These are phyloP conservation scores for Calameuta filiformis DNA, from an alignment of 2,888 invertebrate species.

Conservation along the genomic window DNA sequence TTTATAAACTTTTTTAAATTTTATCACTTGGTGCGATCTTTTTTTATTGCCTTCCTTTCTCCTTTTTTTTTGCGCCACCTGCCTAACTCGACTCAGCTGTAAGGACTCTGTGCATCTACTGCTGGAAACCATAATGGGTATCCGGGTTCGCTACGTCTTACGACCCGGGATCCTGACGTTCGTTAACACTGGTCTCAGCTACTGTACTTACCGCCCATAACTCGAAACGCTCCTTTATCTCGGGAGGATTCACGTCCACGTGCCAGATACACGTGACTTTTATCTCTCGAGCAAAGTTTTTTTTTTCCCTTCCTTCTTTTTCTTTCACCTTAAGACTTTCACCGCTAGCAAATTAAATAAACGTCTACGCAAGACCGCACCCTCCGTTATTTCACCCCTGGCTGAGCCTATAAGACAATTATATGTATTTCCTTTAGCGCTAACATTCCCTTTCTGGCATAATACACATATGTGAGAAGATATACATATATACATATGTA, in stretches of 20 bases:
- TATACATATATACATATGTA: not conserved
- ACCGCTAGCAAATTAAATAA: slow-evolving; percentile 10
- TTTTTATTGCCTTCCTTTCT: no score
- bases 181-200: not conserved
- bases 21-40: not conserved
- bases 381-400: not conserved
- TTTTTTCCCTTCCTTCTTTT: not conserved
- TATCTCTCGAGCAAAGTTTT: slow-evolving; percentile 7
- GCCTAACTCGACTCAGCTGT: not conserved
- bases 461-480: not conserved
- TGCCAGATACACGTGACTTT: slow-evolving; percentile 12
- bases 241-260: not conserved
- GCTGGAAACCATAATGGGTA: not conserved
- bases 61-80: not conserved
- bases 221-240: not conserved
- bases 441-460: not conserved
- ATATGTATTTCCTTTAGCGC: not conserved
- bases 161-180: not conserved
- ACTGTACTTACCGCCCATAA: not conserved
- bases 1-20: not conserved
- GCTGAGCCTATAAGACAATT: not conserved
- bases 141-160: not conserved
- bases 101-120: not conserved
- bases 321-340: not conserved
- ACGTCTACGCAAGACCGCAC: not conserved